These are phyloP conservation scores for Glaucidium brasilianum DNA, from an alignment of 2,113 vertebrate species.

Conservation along the genomic window DNA sequence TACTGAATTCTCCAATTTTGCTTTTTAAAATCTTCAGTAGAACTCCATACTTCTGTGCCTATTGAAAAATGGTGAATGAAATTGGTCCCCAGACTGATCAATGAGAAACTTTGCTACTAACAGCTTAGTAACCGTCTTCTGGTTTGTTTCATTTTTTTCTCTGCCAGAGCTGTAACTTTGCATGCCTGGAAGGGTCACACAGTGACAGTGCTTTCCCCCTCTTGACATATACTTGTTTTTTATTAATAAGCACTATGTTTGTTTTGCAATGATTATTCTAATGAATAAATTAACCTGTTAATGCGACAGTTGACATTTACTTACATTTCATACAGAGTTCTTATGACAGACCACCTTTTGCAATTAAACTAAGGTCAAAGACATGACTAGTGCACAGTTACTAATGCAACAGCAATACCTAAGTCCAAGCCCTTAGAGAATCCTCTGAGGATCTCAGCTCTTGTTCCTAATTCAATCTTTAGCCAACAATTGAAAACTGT, in stretches of 20 bases:
- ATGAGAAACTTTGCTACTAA: neutral
- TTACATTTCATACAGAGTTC: neutral
- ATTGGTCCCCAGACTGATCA: neutral
- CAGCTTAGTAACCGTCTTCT: neutral
- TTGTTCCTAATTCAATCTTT: constrained; percentile 42
- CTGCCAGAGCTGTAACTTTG: neutral
- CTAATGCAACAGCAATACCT: neutral
- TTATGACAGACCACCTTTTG: neutral
- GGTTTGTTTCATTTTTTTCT: neutral
- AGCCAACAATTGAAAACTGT: constrained; percentile 19
- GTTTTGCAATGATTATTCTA: neutral
- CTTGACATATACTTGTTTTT: neutral
- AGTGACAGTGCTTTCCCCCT: neutral
- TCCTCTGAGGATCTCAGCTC: neutral
- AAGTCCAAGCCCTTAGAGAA: neutral
- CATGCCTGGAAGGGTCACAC: neutral
- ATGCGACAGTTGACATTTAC: neutral
- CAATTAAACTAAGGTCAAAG: constrained; percentile 36
- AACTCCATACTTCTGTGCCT: neutral
- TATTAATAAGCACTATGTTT: neutral
- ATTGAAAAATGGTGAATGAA: neutral
- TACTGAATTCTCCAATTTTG: neutral
- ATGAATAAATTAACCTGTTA: constrained; percentile 29
- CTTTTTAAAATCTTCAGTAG: neutral
- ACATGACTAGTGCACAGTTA: neutral